Percentiles rank a stretch among this genome's conserved stretches.
Conservation (phyloP, 2,797 vertebrate species). For the Heteromormyrus szaboi region DNA sequence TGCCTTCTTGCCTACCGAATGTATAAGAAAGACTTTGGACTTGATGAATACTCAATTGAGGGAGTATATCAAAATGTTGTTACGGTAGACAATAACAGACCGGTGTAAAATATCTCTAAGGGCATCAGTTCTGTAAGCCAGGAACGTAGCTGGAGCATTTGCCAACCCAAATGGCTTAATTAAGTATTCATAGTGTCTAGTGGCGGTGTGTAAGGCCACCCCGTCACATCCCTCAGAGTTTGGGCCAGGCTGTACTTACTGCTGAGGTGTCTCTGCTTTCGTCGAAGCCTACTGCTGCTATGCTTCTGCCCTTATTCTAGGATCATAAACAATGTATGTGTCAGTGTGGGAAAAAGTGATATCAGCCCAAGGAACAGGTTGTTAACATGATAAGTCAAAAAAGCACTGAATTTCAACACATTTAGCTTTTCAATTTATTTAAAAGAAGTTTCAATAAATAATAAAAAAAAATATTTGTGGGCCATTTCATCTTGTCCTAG, state of each 20-base stretch:
- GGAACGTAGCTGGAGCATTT: neutral
- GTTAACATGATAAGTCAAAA: neutral
- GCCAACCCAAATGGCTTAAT: neutral
- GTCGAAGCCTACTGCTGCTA: neutral
- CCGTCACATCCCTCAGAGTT: neutral
- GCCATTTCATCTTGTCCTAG: neutral
- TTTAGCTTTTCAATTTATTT: neutral
- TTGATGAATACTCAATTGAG: neutral
- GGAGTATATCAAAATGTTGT: neutral
- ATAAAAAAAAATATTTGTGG: neutral
- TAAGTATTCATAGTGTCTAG: neutral
- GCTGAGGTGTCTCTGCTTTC: neutral
- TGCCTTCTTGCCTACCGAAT: neutral
- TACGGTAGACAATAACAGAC: neutral
- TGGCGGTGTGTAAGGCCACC: neutral
- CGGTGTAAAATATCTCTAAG: neutral
- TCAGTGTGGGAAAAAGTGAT: neutral
- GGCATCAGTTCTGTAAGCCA: neutral
- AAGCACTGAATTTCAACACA: neutral
- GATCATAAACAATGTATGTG: neutral
- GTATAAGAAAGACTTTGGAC: neutral
- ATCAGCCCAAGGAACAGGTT: neutral
- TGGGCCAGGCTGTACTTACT: neutral
- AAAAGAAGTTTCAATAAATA: neutral
- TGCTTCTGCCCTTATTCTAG: neutral